Evolutionary conservation across 2,113 vertebrate genomes (phyloP).

Genomic region (Plestiodon gilberti): DNA sequence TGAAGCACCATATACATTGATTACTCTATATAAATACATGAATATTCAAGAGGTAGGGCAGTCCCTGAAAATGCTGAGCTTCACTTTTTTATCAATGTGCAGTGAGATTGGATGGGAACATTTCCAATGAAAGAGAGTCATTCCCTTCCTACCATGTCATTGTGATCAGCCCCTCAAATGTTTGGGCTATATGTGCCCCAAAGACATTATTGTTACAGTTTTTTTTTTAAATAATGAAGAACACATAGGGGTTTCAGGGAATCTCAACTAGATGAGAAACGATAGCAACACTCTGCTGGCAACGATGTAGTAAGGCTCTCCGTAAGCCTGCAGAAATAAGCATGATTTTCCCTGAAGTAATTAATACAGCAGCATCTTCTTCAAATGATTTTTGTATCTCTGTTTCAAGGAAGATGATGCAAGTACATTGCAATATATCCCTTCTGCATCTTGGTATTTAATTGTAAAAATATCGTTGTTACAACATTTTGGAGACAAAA

Average conservation of each 20-base stretch:
- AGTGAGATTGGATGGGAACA: background rate
- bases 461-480: background rate
- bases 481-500: background rate
- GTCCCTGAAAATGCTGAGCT: background rate
- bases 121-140: background rate
- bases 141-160: background rate
- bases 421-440: background rate
- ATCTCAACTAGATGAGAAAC: background rate
- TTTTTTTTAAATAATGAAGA: background rate
- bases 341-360: background rate
- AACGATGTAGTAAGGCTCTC: background rate
- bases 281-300: background rate
- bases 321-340: constrained; percentile 3
- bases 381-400: background rate
- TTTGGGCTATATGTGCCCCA: background rate
- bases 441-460: constrained; percentile 13
- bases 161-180: too few species aligned
- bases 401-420: background rate
- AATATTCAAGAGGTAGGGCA: background rate
- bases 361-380: background rate
- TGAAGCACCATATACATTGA: too few species aligned
- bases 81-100: background rate
- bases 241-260: background rate
- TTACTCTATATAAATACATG: background rate
- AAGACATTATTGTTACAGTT: background rate